Evolutionary conservation across 2,113 vertebrate genomes (phyloP).

Genomic region (Thunnus maccoyii): DNA sequence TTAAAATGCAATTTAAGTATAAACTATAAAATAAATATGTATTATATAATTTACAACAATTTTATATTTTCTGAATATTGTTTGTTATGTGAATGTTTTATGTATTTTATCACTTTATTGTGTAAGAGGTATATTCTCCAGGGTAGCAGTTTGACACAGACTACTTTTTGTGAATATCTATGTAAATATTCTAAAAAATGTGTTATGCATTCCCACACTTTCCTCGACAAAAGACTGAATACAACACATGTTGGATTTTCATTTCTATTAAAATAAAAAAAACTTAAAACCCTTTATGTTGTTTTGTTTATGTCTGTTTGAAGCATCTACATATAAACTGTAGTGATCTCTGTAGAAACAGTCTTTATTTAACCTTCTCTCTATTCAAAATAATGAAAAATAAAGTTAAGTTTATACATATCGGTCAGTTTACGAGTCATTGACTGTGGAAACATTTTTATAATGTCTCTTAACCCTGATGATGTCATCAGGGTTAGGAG

Average conservation of each 20-base stretch:
- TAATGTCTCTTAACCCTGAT: no score
- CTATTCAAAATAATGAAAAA: no score
- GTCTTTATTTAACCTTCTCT: no score
- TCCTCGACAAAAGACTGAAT: slow-evolving; percentile 16
- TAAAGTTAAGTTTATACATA: no score
- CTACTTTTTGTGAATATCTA: slow-evolving; percentile 50
- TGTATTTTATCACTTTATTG: slow-evolving; percentile 23
- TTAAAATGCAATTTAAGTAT: slow-evolving; percentile 36
- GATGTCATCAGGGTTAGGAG: no score
- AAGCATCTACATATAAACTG: not conserved
- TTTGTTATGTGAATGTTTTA: slow-evolving; percentile 33
- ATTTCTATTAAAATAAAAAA: slow-evolving; percentile 47
- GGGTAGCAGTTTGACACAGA: slow-evolving; percentile 36
- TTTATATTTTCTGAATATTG: slow-evolving; percentile 33
- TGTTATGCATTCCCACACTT: slow-evolving; percentile 64
- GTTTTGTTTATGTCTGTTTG: not conserved
- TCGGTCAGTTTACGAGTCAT: no score
- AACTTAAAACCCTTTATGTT: not conserved
- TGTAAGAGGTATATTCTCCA: slow-evolving; percentile 12
- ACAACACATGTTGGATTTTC: slow-evolving; percentile 30
- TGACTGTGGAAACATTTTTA: no score
- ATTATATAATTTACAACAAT: slow-evolving; percentile 20
- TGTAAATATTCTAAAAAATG: slow-evolving; percentile 59
- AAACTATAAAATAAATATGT: slow-evolving; percentile 28
- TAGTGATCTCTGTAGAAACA: no score